phyloP scores from a whole-genome alignment of 2,113 vertebrate species.

The Phaethornis superciliosus region DNA sequence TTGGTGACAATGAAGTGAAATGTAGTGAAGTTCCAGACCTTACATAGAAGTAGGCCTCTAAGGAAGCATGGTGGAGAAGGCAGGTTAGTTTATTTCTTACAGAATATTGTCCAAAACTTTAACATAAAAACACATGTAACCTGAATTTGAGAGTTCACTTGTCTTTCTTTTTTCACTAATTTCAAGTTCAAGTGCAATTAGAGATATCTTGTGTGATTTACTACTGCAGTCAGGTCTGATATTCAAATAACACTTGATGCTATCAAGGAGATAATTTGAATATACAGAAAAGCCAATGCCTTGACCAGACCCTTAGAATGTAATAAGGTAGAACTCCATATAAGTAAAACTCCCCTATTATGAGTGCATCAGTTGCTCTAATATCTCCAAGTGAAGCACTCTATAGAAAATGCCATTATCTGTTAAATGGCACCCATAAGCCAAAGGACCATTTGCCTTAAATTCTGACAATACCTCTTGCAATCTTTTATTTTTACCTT shows the following conservation, averaged over 20 bases:
- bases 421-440: background rate
- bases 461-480: background rate
- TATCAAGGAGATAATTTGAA: background rate
- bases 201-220: background rate
- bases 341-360: background rate
- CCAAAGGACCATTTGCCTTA: background rate
- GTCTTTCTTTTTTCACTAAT: background rate
- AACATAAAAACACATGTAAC: background rate
- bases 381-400: background rate
- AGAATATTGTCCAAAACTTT: background rate
- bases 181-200: background rate
- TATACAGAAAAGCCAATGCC: background rate
- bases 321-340: background rate
- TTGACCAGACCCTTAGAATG: background rate
- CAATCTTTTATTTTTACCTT: background rate
- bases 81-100: background rate
- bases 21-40: fast-evolving
- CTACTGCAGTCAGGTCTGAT: background rate
- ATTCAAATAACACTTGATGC: background rate
- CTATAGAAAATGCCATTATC: background rate
- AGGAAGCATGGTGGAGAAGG: background rate
- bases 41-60: background rate
- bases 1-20: background rate
- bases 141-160: background rate
- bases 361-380: background rate